A percentile compares a stretch with the other conserved stretches of the same genome.
These are phyloP conservation scores for Thamnaconus septentrionalis DNA, from an alignment of 2,113 vertebrate genomes.

Conservation along the genomic window DNA sequence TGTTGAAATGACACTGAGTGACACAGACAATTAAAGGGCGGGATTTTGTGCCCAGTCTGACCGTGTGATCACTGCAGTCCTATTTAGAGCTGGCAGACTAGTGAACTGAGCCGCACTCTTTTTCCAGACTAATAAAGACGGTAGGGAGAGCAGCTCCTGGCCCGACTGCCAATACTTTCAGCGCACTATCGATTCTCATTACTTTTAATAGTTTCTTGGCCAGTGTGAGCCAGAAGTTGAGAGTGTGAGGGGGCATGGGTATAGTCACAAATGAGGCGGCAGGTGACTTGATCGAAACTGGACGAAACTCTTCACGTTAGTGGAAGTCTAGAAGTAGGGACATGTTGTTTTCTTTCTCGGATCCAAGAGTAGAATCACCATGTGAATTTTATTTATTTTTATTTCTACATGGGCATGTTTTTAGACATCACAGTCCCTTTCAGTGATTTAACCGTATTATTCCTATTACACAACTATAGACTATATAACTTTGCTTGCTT, in stretches of 20 bases:
- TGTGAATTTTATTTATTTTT: no score
- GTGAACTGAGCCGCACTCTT: slow-evolving; percentile 36
- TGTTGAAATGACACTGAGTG: slow-evolving; percentile 47
- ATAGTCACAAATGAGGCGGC: slow-evolving; percentile 8
- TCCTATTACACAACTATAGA: no score
- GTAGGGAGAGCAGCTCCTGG: slow-evolving; percentile 47
- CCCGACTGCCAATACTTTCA: slow-evolving; percentile 63
- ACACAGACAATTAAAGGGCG: slow-evolving; percentile 52
- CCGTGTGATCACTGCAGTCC: slow-evolving; percentile 65
- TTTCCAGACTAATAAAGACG: slow-evolving; percentile 67
- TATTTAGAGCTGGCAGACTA: slow-evolving; percentile 52
- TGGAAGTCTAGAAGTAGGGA: no score
- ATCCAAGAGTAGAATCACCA: no score
- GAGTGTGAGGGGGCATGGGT: slow-evolving; percentile 25
- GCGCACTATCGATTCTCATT: slow-evolving; percentile 71
- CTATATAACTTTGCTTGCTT: no score
- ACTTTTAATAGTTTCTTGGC: slow-evolving; percentile 63
- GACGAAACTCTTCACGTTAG: no score
- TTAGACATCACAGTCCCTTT: no score
- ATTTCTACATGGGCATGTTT: no score
- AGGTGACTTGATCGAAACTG: no score
- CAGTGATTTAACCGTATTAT: no score
- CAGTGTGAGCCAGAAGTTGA: slow-evolving; percentile 42
- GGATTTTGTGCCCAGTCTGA: slow-evolving; percentile 47
- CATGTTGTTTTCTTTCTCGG: no score